phyloP scores from a whole-genome alignment of 2,888 invertebrate genomes.

The Melikaiella ostensackeni region DNA sequence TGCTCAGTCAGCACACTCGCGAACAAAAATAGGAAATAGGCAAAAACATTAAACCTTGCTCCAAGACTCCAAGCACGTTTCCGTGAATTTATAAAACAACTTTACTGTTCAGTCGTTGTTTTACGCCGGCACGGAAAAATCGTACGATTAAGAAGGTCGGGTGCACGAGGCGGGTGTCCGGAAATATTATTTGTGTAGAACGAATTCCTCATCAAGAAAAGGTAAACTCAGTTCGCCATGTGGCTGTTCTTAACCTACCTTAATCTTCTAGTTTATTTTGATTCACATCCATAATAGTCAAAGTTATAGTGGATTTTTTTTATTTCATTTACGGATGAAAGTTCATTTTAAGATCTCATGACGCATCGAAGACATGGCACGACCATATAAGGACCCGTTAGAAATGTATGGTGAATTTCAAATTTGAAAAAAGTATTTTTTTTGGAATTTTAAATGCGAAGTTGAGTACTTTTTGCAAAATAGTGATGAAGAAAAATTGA shows the following conservation, averaged over 20 bases:
- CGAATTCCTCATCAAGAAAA: background rate
- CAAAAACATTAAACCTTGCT: background rate
- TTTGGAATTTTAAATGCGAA: background rate
- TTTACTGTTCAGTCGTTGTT: background rate
- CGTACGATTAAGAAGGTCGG: slow-evolving; percentile 21
- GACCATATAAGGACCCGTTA: background rate
- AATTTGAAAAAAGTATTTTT: background rate
- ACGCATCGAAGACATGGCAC: background rate
- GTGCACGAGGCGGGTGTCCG: slow-evolving; percentile 2
- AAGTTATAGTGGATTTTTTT: background rate
- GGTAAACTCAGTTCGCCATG: background rate
- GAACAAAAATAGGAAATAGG: background rate
- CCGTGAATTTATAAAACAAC: background rate
- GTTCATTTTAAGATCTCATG: background rate
- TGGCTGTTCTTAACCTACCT: background rate
- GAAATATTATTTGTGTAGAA: background rate
- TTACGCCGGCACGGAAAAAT: slow-evolving; percentile 6
- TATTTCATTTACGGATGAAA: background rate
- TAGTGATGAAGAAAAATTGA: no score
- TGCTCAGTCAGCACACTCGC: background rate
- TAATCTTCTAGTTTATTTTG: background rate
- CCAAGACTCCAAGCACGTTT: background rate
- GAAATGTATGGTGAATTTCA: background rate
- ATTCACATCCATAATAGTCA: background rate
- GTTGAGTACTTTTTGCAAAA: no score